Conservation (phyloP, 2,888 invertebrate genomes). For the Drosophila monieri region DNA sequence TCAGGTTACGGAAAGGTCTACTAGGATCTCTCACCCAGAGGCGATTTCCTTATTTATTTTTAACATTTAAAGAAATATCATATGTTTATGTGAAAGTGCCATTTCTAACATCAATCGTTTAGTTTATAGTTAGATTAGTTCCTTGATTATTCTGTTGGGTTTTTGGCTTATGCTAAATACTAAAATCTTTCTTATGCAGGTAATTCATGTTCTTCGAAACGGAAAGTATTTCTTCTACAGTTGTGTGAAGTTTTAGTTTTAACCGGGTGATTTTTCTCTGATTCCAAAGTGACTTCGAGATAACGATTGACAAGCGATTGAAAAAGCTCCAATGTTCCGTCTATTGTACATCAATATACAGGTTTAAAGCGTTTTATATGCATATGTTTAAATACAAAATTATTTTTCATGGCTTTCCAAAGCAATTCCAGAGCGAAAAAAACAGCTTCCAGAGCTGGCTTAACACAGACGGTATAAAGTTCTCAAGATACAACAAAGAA, state of each 20-base stretch:
- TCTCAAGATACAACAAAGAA: constrained; percentile 71
- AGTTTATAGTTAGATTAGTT: constrained; percentile 37
- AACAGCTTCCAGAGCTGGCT: constrained; percentile 76
- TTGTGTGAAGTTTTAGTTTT: constrained; percentile 11
- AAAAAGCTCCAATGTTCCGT: constrained; percentile 36
- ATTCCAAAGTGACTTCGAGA: constrained; percentile 35
- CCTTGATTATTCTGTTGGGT: constrained; percentile 35
- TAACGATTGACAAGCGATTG: constrained; percentile 40
- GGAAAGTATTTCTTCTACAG: constrained; percentile 29
- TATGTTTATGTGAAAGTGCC: constrained; percentile 23
- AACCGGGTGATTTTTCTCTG: constrained; percentile 34
- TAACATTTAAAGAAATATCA: constrained; percentile 38
- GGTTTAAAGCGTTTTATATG: constrained; percentile 42
- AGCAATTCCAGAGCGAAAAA: constrained; percentile 57
- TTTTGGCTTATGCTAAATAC: constrained; percentile 69
- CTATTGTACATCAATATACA: constrained; percentile 46
- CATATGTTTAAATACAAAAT: constrained; percentile 48
- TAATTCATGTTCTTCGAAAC: constrained; percentile 45
- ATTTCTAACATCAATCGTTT: constrained; percentile 39
- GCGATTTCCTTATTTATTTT: constrained; percentile 25
- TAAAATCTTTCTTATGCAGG: constrained; percentile 70
- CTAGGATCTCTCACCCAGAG: constrained; percentile 20
- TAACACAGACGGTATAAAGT: constrained; percentile 80
- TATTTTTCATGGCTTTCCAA: constrained; percentile 40
- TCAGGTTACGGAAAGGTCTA: constrained; percentile 14